Evolutionary conservation across 2,113 vertebrate genomes (phyloP).

Genomic region (Plectropomus leopardus): DNA sequence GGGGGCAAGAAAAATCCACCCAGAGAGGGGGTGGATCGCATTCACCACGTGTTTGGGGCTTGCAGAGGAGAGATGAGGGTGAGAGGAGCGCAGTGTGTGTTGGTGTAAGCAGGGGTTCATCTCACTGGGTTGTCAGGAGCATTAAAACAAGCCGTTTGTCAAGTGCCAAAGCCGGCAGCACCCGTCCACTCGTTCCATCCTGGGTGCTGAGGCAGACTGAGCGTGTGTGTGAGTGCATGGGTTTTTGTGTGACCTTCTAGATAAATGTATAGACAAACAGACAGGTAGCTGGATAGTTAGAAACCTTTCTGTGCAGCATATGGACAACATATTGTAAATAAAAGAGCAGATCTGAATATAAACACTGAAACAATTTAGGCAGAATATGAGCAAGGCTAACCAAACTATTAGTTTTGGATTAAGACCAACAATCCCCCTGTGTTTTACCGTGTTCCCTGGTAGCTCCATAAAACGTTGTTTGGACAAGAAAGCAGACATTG

Average conservation of each 20-base stretch:
- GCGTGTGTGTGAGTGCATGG: neutral
- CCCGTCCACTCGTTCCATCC: slow-evolving; percentile 29
- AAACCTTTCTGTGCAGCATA: slow-evolving; percentile 14
- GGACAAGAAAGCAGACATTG: slow-evolving; percentile 56
- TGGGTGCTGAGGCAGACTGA: slow-evolving; percentile 7
- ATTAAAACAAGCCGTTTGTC: slow-evolving; percentile 75
- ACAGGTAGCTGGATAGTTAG: too few species aligned
- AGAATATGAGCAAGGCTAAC: slow-evolving; percentile 37
- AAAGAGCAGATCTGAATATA: slow-evolving; percentile 18
- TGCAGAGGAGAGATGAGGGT: slow-evolving; percentile 27
- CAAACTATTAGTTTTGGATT: slow-evolving; percentile 59
- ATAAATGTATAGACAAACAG: neutral
- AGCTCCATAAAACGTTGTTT: slow-evolving; percentile 56
- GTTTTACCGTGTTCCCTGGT: slow-evolving; percentile 21
- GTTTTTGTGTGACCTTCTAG: neutral
- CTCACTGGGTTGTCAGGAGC: slow-evolving; percentile 65
- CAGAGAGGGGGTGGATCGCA: slow-evolving; percentile 29
- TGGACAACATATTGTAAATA: neutral
- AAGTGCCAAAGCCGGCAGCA: slow-evolving; percentile 52
- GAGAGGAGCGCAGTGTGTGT: slow-evolving; percentile 38
- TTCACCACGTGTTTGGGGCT: slow-evolving; percentile 44
- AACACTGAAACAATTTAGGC: slow-evolving; percentile 35
- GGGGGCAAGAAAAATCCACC: neutral
- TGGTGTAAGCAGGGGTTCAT: slow-evolving; percentile 43
- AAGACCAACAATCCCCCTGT: slow-evolving; percentile 29